phyloP scores from a whole-genome alignment of 2,797 vertebrate genomes.

The Microctenopoma stevenorrisi region DNA sequence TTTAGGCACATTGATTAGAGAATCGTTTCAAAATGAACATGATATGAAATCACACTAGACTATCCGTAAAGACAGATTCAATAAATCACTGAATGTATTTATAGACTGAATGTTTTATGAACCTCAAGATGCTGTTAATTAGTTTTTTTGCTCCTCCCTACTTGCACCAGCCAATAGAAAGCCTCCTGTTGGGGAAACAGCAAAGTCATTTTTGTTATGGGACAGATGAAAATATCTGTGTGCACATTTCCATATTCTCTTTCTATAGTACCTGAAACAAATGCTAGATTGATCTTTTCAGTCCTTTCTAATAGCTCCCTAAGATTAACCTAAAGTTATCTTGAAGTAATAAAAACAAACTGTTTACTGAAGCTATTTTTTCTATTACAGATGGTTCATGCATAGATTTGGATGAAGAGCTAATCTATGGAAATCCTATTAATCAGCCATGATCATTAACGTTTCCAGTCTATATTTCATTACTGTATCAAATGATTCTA shows the following conservation, averaged over 20 bases:
- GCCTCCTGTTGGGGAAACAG: constrained; percentile 9
- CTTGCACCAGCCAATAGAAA: constrained; percentile 4
- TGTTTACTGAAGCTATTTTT: no score
- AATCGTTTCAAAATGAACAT: not conserved
- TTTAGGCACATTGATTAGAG: not conserved
- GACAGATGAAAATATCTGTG: constrained; percentile 24
- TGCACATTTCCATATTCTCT: constrained; percentile 30
- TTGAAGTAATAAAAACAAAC: no score
- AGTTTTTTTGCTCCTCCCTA: constrained; percentile 21
- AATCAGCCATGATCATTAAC: no score
- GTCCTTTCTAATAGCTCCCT: no score
- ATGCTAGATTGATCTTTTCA: not conserved
- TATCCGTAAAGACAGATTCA: not conserved
- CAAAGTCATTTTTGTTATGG: not conserved
- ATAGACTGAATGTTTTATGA: constrained; percentile 34
- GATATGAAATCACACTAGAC: not conserved
- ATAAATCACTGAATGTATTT: constrained; percentile 9
- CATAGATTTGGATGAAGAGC: no score
- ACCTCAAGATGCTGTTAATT: constrained; percentile 43
- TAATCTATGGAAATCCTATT: no score
- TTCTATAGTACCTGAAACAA: not conserved
- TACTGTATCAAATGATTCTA: no score
- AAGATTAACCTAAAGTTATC: no score
- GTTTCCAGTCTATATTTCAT: no score
- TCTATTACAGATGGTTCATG: no score